phyloP scores from a whole-genome alignment of 2,888 invertebrate species.

The Cheilosia soror region DNA sequence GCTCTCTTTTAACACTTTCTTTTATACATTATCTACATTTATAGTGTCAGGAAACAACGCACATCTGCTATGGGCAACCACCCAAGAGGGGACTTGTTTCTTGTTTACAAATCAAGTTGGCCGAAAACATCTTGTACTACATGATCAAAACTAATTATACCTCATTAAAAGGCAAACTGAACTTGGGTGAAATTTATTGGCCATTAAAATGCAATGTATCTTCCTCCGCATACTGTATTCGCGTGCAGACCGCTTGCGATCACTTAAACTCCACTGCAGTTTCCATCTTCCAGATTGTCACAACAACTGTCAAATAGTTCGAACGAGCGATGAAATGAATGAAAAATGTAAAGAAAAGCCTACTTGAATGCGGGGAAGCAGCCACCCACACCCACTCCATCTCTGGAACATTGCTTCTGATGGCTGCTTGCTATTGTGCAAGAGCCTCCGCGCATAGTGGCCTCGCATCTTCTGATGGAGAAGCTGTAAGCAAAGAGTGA shows the following conservation, averaged over 20 bases:
- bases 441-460: constrained; percentile 48
- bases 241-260: constrained; percentile 3
- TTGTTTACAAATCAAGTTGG: constrained; percentile 53
- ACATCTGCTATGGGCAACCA: constrained; percentile 48
- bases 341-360: constrained; percentile 54
- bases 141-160: constrained; percentile 58
- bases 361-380: constrained; percentile 49
- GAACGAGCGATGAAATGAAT: constrained; percentile 53
- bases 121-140: constrained; percentile 63
- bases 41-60: constrained; percentile 35
- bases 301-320: constrained; percentile 63
- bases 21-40: neutral
- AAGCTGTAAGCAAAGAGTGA: constrained; percentile 47
- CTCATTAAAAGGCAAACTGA: constrained; percentile 48
- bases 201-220: constrained; percentile 62
- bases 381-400: constrained; percentile 65
- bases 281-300: constrained; percentile 65
- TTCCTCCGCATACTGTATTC: constrained; percentile 43
- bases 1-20: neutral
- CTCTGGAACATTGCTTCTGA: constrained; percentile 56
- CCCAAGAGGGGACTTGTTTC: constrained; percentile 17
- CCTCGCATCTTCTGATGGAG: constrained; percentile 44
- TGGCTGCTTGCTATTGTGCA: constrained; percentile 53
- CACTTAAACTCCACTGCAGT: constrained; percentile 29
- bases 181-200: constrained; percentile 56